phyloP scores from a whole-genome alignment of 2,797 vertebrate genomes.

The Ciconia nigra region DNA sequence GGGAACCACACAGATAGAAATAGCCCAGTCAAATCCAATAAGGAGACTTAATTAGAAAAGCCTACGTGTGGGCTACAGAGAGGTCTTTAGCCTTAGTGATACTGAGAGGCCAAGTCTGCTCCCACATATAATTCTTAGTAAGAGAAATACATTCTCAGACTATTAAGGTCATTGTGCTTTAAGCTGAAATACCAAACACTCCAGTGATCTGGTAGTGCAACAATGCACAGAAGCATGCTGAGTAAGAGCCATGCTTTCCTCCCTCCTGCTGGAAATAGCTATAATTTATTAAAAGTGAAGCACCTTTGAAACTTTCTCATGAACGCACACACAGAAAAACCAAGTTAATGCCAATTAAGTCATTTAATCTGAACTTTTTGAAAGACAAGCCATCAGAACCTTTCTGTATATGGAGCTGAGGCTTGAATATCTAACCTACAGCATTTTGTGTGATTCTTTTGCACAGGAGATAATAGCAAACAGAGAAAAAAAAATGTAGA shows the following conservation, averaged over 20 bases:
- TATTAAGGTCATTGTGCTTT: slow-evolving; percentile 36
- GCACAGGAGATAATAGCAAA: neutral
- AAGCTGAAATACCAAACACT: slow-evolving; percentile 24
- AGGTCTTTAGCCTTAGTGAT: neutral
- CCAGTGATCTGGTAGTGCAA: neutral
- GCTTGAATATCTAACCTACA: neutral
- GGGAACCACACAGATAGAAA: neutral
- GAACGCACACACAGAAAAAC: neutral
- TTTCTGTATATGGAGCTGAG: neutral
- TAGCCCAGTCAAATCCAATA: neutral
- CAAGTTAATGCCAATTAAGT: neutral
- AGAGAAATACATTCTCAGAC: slow-evolving; percentile 61
- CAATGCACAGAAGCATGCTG: neutral
- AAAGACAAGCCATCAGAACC: neutral
- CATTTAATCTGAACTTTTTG: neutral
- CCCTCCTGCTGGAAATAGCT: neutral
- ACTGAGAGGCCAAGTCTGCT: neutral
- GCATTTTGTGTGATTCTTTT: neutral
- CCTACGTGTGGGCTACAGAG: neutral
- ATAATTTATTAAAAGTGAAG: neutral
- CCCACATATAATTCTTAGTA: neutral
- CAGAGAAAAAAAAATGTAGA: neutral
- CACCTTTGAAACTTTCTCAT: neutral
- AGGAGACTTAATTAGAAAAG: neutral
- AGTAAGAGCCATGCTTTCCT: neutral